Evolutionary conservation across 2,113 vertebrate genomes (phyloP).

Genomic region (Chloropsis hardwickii): DNA sequence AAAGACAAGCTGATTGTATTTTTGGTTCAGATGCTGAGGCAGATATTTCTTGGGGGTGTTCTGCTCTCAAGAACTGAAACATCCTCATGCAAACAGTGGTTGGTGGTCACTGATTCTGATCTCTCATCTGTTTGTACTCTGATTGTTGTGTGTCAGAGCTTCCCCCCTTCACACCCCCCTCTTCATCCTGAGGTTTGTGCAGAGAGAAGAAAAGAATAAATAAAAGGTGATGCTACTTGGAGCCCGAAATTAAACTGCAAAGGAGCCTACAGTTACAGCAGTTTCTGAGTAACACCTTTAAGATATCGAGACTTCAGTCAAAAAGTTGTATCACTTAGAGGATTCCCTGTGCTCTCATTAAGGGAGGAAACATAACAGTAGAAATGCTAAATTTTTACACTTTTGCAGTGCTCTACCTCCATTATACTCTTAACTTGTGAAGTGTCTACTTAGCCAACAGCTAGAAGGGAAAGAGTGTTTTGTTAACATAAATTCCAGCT

Average conservation of each 20-base stretch:
- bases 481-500: background rate
- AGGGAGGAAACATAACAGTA: background rate
- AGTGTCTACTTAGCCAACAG: background rate
- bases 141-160: background rate
- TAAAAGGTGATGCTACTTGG: background rate
- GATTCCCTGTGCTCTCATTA: background rate
- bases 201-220: background rate
- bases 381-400: background rate
- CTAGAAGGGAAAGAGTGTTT: background rate
- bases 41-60: background rate
- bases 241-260: background rate
- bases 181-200: background rate
- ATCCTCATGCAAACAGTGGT: background rate
- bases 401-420: background rate
- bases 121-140: background rate
- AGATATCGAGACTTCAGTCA: background rate
- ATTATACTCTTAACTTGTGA: background rate
- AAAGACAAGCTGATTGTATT: background rate
- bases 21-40: constrained; percentile 1
- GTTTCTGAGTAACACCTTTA: background rate
- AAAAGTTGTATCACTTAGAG: background rate
- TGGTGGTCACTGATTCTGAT: background rate
- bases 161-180: background rate
- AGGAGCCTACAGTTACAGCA: background rate
- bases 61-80: background rate